Evolutionary conservation across 2,797 vertebrate genomes (phyloP).

Genomic region (Sebastes umbrosus): DNA sequence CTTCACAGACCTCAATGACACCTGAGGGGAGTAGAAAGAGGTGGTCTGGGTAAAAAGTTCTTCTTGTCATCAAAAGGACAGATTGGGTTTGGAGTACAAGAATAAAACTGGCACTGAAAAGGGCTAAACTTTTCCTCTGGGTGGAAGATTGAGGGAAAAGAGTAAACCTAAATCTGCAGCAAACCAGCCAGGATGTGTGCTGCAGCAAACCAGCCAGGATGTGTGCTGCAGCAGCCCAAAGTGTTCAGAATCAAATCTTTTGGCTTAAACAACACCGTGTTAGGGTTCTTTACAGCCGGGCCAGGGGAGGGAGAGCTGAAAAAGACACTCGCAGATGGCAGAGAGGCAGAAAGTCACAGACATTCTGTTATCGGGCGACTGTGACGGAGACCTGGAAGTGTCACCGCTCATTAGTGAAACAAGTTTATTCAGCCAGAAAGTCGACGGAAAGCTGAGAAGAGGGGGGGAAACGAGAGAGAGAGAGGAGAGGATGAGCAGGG

Average conservation of each 20-base stretch:
- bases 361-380: slow-evolving; percentile 58
- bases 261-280: neutral
- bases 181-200: slow-evolving; percentile 20
- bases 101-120: slow-evolving; percentile 11
- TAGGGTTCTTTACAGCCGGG: slow-evolving; percentile 21
- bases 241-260: slow-evolving; percentile 52
- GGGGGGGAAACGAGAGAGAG: neutral
- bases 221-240: slow-evolving; percentile 37
- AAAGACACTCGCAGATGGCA: slow-evolving; percentile 54
- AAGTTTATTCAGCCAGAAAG: slow-evolving; percentile 70
- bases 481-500: slow-evolving; percentile 18
- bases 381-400: slow-evolving; percentile 73
- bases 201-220: slow-evolving; percentile 11
- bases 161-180: slow-evolving; percentile 32
- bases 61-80: slow-evolving; percentile 21
- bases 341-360: slow-evolving; percentile 56
- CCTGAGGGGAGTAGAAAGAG: neutral
- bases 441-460: slow-evolving; percentile 24
- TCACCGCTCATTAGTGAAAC: slow-evolving; percentile 73
- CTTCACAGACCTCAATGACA: slow-evolving; percentile 9
- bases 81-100: slow-evolving; percentile 15
- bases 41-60: neutral
- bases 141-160: slow-evolving; percentile 17
- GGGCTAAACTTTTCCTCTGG: slow-evolving; percentile 3
- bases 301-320: slow-evolving; percentile 21